phyloP scores from a whole-genome alignment of 2,888 invertebrate species.

The Athrips mouffetella region DNA sequence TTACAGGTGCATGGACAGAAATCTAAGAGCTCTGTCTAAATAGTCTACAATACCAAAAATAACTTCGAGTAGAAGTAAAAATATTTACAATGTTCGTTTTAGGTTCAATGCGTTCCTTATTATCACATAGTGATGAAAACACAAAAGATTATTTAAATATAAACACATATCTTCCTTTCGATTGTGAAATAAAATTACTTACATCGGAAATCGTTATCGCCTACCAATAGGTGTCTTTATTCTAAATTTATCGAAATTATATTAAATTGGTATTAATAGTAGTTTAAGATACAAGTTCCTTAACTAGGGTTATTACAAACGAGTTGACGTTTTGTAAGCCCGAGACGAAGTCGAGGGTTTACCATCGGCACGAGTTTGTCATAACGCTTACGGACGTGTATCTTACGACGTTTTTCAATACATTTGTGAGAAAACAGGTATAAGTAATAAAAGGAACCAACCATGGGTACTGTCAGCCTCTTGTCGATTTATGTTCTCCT shows the following conservation, averaged over 20 bases:
- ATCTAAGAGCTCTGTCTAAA: slow-evolving; percentile 1
- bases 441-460: too few species aligned
- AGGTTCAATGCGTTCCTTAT: slow-evolving; percentile 31
- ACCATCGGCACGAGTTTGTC: too few species aligned
- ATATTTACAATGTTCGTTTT: slow-evolving; percentile 5
- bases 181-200: slow-evolving; percentile 17
- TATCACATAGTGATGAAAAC: slow-evolving; percentile 60
- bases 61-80: not conserved
- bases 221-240: slow-evolving; percentile 42
- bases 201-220: slow-evolving; percentile 41
- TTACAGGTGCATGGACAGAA: not conserved
- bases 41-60: slow-evolving; percentile 5
- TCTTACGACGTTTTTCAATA: too few species aligned
- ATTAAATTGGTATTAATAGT: not conserved
- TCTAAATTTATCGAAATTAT: slow-evolving; percentile 12
- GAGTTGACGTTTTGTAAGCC: too few species aligned
- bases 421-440: too few species aligned
- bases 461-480: too few species aligned
- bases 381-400: too few species aligned
- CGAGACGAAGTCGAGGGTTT: too few species aligned
- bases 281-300: too few species aligned
- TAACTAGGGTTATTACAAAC: too few species aligned
- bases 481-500: too few species aligned
- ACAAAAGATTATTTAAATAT: slow-evolving; percentile 44
- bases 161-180: slow-evolving; percentile 62